These are phyloP conservation scores for Okapia johnstoni DNA, from an alignment of 2,113 vertebrate species.

Conservation along the genomic window DNA sequence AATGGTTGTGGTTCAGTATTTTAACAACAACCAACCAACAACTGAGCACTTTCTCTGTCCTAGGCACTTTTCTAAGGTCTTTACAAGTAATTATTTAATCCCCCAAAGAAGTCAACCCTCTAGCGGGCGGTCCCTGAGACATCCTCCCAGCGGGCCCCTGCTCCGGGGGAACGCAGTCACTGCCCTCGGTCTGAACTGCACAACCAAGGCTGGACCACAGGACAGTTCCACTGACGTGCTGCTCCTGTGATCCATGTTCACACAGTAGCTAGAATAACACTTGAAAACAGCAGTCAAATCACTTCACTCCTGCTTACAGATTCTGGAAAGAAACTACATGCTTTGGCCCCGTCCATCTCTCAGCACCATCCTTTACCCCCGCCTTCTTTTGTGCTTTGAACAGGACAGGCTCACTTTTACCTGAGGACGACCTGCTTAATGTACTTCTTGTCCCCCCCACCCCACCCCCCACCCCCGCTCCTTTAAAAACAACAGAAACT, in stretches of 20 bases:
- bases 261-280: background rate
- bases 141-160: fast-evolving
- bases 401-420: background rate
- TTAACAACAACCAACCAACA: background rate
- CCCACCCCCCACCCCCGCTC: fast-evolving
- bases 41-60: background rate
- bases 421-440: background rate
- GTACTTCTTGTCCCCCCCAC: background rate
- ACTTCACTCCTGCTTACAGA: background rate
- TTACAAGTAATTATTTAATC: too few relatives aligned
- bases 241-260: background rate
- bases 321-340: fast-evolving
- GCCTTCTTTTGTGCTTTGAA: background rate
- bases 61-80: background rate
- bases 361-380: background rate
- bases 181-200: too few relatives aligned
- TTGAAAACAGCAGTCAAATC: background rate
- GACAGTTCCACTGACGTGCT: fast-evolving
- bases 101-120: background rate
- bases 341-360: background rate
- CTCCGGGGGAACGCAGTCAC: background rate
- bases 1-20: background rate
- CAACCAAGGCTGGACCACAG: fast-evolving
- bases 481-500: background rate
- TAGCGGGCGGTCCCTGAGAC: background rate